phyloP scores from a whole-genome alignment of 2,113 vertebrate genomes.

The Natator depressus region DNA sequence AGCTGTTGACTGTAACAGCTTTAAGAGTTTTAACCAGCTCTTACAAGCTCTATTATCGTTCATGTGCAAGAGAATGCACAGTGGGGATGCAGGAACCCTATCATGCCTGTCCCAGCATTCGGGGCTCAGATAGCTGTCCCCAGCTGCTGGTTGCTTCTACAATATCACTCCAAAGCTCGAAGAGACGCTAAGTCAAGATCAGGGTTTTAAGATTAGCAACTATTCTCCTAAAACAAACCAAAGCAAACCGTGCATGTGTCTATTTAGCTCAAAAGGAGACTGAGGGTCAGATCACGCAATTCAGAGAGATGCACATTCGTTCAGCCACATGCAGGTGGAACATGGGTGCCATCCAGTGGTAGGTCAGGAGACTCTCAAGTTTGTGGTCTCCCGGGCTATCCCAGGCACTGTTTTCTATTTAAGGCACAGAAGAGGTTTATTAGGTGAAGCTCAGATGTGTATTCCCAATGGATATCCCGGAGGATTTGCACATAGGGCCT shows the following conservation, averaged over 20 bases:
- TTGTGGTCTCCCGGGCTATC: fast-evolving
- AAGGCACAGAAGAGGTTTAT: fast-evolving
- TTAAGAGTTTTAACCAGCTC: not conserved
- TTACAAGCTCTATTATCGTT: not conserved
- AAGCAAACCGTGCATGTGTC: not conserved
- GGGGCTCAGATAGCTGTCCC: not conserved
- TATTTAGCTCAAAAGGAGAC: not conserved
- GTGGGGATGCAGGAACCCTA: not conserved
- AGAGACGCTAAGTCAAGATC: not conserved
- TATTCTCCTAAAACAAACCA: not conserved
- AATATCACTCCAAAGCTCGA: not conserved
- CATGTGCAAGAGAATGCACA: not conserved
- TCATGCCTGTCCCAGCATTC: not conserved
- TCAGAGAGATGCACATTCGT: fast-evolving
- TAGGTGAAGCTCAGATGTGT: fast-evolving
- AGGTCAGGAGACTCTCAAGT: not conserved
- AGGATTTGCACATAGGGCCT: not conserved
- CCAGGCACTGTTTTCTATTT: not conserved
- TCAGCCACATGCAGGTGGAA: not conserved
- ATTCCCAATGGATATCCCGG: fast-evolving
- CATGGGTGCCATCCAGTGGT: slow-evolving; percentile 41
- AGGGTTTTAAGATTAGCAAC: not conserved
- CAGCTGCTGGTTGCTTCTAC: not conserved
- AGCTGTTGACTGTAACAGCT: not conserved
- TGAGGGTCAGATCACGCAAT: not conserved